Base-by-base conservation (phyloP, 2,888 invertebrate genomes). In the Ophraella communa region DNA sequence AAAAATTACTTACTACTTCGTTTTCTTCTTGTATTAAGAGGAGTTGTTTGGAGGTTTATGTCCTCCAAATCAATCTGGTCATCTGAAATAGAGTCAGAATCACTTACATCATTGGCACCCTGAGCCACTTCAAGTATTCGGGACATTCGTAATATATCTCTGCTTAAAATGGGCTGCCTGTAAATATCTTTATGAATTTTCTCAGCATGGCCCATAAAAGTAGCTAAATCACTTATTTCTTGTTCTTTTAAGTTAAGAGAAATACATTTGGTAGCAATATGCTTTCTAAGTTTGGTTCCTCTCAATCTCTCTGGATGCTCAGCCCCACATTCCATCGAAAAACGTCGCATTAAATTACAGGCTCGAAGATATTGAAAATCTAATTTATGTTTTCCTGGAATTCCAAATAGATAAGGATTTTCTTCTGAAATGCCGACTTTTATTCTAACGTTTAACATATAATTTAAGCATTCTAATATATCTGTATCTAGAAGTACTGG, bases 151-250 rank as follows among this genome's bases (percentile, higher is more conserved):
- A 68, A 62, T 20, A 74, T 71, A 10, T 74, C 73, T 61, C 62
- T 56, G 8, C 66, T 53, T 3, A 62, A 39, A 55, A 71, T 24
- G 4, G 75, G 72, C 11, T 75, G 61, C 53, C 72, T 53, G 55
- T 76, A 75, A 44, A 71, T 53, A 8, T 60, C 59, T 62, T 71
- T 70, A 27, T 76, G 73, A 14, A 75, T 73, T 21, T 76, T 69
- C 42, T 73, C 69, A 17, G 67, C 56, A 35, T 76, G 74, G 4
- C 74, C 74, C 69, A 76, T 66, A 55, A 73, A 76, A 42, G 70
- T 71, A 3, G 71, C 71, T 4, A 76, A 44, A 27, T 70, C 67
- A 11, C 59, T 62, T 1, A 76, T 66, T 67, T 72, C 65, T 44
- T 45, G 62, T 35, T 75, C 73, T 42, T 69, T 39, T 17, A 76